Conservation (phyloP, 2,113 vertebrate species). For the Gnathonemus longibarbis region DNA sequence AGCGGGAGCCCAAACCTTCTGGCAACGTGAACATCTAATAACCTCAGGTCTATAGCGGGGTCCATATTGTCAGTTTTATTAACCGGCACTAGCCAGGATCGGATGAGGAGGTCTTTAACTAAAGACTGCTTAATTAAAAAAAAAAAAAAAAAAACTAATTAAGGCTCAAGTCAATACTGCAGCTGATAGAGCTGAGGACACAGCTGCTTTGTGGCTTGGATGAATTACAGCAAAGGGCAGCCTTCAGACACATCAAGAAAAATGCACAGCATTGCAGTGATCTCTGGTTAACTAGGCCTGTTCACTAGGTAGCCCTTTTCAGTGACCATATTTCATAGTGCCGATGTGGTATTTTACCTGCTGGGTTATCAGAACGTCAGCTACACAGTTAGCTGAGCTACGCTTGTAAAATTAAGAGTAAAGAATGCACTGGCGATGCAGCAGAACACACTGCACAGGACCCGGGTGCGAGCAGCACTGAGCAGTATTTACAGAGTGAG, state of each 20-base stretch:
- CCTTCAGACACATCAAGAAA: neutral
- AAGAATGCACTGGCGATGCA: neutral
- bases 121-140: conserved; percentile 18
- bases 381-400: neutral
- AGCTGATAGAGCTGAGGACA: neutral
- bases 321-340: neutral
- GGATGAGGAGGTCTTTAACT: conserved; percentile 8
- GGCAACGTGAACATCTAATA: conserved; percentile 15
- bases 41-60: neutral
- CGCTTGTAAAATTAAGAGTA: neutral
- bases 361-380: neutral
- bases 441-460: neutral
- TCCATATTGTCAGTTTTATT: conserved; percentile 16
- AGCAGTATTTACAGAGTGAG: neutral
- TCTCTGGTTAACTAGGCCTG: neutral
- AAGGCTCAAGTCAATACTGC: conserved; percentile 13
- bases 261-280: neutral
- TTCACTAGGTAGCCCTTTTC: neutral
- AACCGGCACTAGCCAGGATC: neutral
- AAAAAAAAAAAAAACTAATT: conserved; percentile 7
- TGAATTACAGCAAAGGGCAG: neutral
- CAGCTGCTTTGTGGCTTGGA: neutral
- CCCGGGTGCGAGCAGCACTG: neutral
- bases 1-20: neutral
- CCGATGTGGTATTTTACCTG: neutral